phyloP scores from a whole-genome alignment of 2,888 invertebrate species.

The Erebia palarica region DNA sequence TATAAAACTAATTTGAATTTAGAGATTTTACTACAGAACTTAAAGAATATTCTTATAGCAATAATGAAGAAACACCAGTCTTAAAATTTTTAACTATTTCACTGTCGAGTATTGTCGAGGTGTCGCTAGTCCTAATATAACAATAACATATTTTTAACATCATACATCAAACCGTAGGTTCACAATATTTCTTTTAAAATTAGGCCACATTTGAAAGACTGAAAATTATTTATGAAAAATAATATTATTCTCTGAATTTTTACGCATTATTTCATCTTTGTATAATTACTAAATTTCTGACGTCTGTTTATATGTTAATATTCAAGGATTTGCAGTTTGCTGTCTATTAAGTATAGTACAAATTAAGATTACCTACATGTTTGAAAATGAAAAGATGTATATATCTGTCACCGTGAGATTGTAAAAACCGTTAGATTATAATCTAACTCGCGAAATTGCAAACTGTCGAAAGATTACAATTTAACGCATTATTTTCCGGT shows the following conservation, averaged over 20 bases:
- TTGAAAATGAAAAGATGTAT: not conserved
- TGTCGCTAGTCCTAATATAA: not conserved
- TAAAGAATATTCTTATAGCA: not conserved
- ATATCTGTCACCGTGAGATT: no score
- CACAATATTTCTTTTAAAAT: not conserved
- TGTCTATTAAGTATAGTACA: slow-evolving; percentile 38
- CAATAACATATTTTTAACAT: not conserved
- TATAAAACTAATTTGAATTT: not conserved
- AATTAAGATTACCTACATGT: slow-evolving; percentile 14
- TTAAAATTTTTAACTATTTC: not conserved
- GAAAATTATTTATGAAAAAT: slow-evolving; percentile 3
- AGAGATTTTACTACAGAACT: not conserved
- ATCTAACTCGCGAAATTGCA: no score
- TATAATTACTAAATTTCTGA: slow-evolving; percentile 6
- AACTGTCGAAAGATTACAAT: no score
- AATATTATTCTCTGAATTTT: slow-evolving; percentile 18
- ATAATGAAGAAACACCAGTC: not conserved
- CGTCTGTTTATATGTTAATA: slow-evolving; percentile 6
- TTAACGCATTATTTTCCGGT: no score
- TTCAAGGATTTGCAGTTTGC: slow-evolving; percentile 23
- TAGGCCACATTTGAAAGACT: slow-evolving; percentile 19
- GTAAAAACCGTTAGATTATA: no score
- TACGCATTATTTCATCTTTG: slow-evolving; percentile 21
- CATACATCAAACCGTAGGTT: not conserved
- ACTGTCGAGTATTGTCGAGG: not conserved